A percentile compares a stretch with the other conserved stretches of the same genome.
These are phyloP conservation scores for Aspidapion aeneum DNA, from an alignment of 2,888 invertebrate genomes.

Conservation along the genomic window DNA sequence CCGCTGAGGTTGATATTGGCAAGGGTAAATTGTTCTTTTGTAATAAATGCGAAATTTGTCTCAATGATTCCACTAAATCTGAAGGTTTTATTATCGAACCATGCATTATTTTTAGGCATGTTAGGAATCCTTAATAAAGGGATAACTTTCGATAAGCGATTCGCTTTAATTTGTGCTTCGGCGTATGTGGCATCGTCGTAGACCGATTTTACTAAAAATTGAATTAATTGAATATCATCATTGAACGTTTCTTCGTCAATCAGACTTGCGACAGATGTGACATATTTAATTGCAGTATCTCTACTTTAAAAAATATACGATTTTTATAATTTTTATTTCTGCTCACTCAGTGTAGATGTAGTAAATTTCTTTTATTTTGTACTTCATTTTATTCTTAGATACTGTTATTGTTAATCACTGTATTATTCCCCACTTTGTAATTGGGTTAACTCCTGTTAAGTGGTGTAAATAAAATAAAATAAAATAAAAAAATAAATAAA, in stretches of 20 bases:
- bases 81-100: conserved; percentile 8
- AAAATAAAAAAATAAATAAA: too few relatives aligned
- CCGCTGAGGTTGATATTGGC: neutral
- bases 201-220: neutral
- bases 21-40: conserved; percentile 11
- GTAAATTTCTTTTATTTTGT: too few relatives aligned
- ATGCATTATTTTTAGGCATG: conserved; percentile 9
- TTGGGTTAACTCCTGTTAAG: too few relatives aligned
- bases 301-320: too few relatives aligned
- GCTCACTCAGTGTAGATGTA: too few relatives aligned
- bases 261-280: too few relatives aligned
- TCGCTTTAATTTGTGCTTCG: conserved; percentile 1
- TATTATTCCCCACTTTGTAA: too few relatives aligned
- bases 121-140: conserved; percentile 1
- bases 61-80: conserved; percentile 10
- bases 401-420: too few relatives aligned
- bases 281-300: too few relatives aligned
- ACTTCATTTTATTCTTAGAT: too few relatives aligned
- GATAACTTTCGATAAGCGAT: conserved; percentile 12
- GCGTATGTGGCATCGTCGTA: neutral
- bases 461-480: too few relatives aligned
- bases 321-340: too few relatives aligned
- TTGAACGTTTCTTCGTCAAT: neutral
- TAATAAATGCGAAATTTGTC: conserved; percentile 11
- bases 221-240: neutral